Percentiles rank a stretch among this genome's conserved stretches.
phyloP scores from a whole-genome alignment of 2,888 invertebrate genomes.

The Drosophila nr. perissopoda region DNA sequence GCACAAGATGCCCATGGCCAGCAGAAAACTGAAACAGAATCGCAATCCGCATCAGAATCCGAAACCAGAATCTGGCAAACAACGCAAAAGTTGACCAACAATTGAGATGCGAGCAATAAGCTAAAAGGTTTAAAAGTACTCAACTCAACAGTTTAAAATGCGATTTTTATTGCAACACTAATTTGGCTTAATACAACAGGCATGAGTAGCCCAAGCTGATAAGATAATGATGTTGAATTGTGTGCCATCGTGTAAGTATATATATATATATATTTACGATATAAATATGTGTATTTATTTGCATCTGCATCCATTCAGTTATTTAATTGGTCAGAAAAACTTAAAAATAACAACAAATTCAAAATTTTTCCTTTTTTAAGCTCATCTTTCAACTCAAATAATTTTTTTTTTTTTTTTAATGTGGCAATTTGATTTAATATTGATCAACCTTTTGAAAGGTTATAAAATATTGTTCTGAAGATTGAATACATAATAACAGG shows the following conservation, averaged over 20 bases:
- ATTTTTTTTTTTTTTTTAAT: too few relatives aligned
- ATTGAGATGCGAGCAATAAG: conserved; percentile 22
- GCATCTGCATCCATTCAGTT: neutral
- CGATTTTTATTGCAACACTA: neutral
- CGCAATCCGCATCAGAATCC: neutral
- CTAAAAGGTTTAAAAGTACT: conserved; percentile 14
- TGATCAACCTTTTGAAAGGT: too few relatives aligned
- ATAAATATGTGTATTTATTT: neutral
- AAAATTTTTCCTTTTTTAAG: too few relatives aligned
- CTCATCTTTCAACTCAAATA: too few relatives aligned
- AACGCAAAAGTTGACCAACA: conserved; percentile 14
- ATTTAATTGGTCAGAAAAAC: neutral
- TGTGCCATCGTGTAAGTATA: neutral
- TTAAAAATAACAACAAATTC: neutral
- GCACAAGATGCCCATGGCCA: neutral
- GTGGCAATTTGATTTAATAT: too few relatives aligned
- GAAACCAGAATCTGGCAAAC: conserved; percentile 1
- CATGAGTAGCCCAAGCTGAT: neutral
- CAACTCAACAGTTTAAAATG: neutral
- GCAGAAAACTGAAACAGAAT: neutral
- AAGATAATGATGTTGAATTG: neutral
- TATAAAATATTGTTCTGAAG: too few relatives aligned
- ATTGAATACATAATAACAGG: too few relatives aligned
- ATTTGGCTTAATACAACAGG: neutral
- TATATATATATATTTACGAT: neutral